Percentiles rank a stretch among this genome's conserved stretches.
Evolutionary conservation across 2,888 invertebrate species (phyloP).

Genomic region (Erebia epiphron): DNA sequence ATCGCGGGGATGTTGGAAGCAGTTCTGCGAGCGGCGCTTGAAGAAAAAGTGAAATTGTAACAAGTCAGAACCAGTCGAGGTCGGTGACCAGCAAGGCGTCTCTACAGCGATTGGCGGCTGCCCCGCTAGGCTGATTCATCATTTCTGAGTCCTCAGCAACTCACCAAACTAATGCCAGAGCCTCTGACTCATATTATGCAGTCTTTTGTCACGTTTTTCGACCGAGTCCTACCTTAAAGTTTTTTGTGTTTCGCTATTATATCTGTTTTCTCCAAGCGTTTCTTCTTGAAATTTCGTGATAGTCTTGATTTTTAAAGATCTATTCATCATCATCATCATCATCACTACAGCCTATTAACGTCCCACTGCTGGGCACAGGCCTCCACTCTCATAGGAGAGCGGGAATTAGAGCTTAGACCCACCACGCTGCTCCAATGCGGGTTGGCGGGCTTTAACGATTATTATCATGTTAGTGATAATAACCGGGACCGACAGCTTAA

Average conservation of each 20-base stretch:
- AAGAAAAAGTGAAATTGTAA: constrained; percentile 79
- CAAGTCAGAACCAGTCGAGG: constrained; percentile 79
- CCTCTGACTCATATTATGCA: constrained; percentile 50
- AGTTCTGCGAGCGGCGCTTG: constrained; percentile 43
- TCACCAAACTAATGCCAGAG: constrained; percentile 48
- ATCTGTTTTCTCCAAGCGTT: neutral
- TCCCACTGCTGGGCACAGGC: no score
- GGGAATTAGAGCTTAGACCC: no score
- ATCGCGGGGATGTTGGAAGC: constrained; percentile 34
- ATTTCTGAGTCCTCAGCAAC: constrained; percentile 54
- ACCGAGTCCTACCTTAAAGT: neutral
- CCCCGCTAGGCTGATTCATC: constrained; percentile 70
- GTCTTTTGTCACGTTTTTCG: constrained; percentile 41
- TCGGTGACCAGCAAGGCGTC: constrained; percentile 71
- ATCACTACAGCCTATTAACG: no score
- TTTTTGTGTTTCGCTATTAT: neutral
- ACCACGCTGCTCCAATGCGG: no score
- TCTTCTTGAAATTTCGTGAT: no score
- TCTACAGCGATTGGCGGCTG: constrained; percentile 58
- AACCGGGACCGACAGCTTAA: no score
- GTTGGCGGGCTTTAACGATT: no score
- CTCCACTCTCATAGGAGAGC: no score
- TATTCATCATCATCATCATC: no score
- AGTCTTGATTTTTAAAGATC: no score
- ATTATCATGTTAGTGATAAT: no score